A percentile compares a stretch with the other conserved stretches of the same genome.
Evolutionary conservation across 2,113 vertebrate genomes (phyloP).

Genomic region (Actenoides hombroni): DNA sequence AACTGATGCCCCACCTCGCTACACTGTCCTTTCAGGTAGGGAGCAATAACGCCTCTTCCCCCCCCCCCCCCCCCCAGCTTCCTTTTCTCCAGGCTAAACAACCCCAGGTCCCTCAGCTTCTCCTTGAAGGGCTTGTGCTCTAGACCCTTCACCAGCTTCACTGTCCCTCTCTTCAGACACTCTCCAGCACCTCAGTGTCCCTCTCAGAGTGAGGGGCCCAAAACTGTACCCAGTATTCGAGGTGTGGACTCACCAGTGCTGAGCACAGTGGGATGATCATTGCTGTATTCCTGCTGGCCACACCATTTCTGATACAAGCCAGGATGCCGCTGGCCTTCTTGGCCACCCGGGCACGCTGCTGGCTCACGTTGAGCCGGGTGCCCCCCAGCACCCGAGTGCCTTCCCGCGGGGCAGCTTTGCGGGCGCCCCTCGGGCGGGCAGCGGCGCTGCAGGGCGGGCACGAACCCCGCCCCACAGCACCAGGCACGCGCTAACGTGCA

Average conservation of each 20-base stretch:
- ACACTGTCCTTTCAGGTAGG: not conserved
- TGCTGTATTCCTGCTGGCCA: not conserved
- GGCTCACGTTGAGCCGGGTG: fast-evolving
- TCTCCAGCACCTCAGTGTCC: not conserved
- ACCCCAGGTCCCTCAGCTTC: not conserved
- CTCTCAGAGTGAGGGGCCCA: not conserved
- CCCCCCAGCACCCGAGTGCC: too few species aligned
- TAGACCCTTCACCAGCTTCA: not conserved
- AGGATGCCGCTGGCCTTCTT: not conserved
- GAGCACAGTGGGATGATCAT: not conserved
- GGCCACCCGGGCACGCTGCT: not conserved
- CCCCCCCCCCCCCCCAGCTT: too few species aligned
- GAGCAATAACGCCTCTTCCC: not conserved
- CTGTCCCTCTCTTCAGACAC: not conserved
- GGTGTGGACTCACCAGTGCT: not conserved
- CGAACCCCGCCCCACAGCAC: too few species aligned
- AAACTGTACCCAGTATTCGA: not conserved
- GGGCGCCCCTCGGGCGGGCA: not conserved
- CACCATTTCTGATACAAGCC: not conserved
- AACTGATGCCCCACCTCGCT: not conserved
- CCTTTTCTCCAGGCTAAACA: not conserved
- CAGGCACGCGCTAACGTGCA: too few species aligned
- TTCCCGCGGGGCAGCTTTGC: not conserved
- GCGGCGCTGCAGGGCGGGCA: too few species aligned
- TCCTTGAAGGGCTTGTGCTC: not conserved